phyloP scores from a whole-genome alignment of 2,888 invertebrate species.

The Drosophila neotestacea region DNA sequence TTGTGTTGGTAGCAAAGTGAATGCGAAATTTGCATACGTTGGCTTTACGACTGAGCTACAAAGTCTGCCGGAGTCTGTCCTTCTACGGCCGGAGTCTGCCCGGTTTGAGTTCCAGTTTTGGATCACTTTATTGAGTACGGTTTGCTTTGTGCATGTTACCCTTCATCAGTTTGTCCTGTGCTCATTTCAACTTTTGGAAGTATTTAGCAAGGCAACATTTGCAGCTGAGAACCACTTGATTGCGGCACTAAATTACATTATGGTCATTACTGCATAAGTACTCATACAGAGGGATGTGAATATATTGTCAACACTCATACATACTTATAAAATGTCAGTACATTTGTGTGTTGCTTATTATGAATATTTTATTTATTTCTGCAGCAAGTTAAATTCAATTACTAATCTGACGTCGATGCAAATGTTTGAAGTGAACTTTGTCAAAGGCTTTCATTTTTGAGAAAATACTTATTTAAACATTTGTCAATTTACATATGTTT shows the following conservation, averaged over 20 bases:
- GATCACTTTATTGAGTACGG: constrained; percentile 69
- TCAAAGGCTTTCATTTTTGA: background rate
- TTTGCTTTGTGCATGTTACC: constrained; percentile 44
- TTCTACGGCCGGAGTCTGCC: constrained; percentile 26
- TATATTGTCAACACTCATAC: constrained; percentile 18
- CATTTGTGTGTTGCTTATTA: constrained; percentile 7
- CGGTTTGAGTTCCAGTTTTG: constrained; percentile 55
- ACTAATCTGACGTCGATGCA: background rate
- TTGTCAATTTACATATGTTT: too few species aligned
- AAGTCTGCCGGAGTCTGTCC: constrained; percentile 32
- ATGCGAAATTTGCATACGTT: constrained; percentile 78
- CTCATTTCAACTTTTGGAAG: constrained; percentile 59
- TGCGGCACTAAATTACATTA: constrained; percentile 76
- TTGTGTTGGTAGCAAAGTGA: constrained; percentile 71
- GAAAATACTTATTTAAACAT: too few species aligned
- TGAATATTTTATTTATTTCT: constrained; percentile 11
- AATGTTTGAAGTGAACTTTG: background rate
- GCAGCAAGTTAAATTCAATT: constrained; percentile 5
- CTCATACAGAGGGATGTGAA: constrained; percentile 7
- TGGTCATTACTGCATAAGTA: constrained; percentile 56
- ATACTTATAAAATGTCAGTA: background rate
- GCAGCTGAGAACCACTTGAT: constrained; percentile 69
- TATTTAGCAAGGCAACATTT: constrained; percentile 57
- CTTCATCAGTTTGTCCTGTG: constrained; percentile 45
- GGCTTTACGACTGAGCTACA: constrained; percentile 64